Evolutionary conservation across 2,797 vertebrate species (phyloP), one percentile per base, ranked within the genome.

Genomic region (Podargus strigoides): DNA sequence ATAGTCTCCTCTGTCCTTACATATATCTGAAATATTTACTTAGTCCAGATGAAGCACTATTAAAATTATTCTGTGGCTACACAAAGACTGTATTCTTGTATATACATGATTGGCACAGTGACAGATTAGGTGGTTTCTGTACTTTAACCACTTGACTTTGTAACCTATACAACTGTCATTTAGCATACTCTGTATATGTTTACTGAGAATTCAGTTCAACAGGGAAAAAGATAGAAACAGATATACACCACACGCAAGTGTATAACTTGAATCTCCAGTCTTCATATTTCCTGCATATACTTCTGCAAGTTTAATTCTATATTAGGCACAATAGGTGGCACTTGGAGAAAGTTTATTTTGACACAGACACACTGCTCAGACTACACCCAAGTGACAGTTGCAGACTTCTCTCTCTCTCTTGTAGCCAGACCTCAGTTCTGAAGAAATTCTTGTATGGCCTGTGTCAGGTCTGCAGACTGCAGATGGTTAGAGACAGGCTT

Each of bases 211-310:
- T 72, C n/a, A 28, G 10, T 67, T 89, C 52, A 68, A 41, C 6
- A 34, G 14, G 27, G 19, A 24, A 39, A 66, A 87, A 66, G 10
- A 58, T 24, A 21, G 13, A 24, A 23, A 49, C 5, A 42, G 2
- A n/a, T 6, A 28, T 7, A 39, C 4, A 36, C 21, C 0, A 1
- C 26, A 60, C 12, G 9, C 23, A 66, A 30, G 26, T 3, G 7
- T 24, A 30, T 13, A 16, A 46, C 37, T 66, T 21, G 7, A 44
- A 30, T 53, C 36, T 75, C 16, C 27, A 46, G 41, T 26, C 13
- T 46, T 64, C 41, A 3, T 30, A 32, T 34, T 32, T 37, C 7
- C 42, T 70, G 21, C 30, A 6, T 15, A 1, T 12, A 52, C 28
- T 67, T 80, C 53, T 62, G 32, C 10, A 20, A 3, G 1, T 80